Evolutionary conservation across 2,797 vertebrate species (phyloP).

Genomic region (Melanogrammus aeglefinus): DNA sequence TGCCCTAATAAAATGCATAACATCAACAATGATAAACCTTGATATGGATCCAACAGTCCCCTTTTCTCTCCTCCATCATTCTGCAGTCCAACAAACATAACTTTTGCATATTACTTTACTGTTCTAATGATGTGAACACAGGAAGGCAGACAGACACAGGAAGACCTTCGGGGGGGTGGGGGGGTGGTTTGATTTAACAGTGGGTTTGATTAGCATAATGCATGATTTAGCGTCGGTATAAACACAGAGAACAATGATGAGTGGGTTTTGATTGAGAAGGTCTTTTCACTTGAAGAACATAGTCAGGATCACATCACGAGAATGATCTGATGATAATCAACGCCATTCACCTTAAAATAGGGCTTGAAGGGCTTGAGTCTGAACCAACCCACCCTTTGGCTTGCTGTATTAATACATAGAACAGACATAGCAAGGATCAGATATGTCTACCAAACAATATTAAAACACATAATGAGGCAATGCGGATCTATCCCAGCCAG

Average conservation of each 20-base stretch:
- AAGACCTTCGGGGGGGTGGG: not conserved
- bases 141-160: conserved; percentile 1
- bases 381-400: not conserved
- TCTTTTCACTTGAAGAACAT: not conserved
- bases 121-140: not conserved
- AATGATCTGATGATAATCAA: not conserved
- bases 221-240: not conserved
- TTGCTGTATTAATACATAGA: not conserved
- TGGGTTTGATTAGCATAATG: not conserved
- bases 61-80: conserved; percentile 75
- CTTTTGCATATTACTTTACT: not conserved
- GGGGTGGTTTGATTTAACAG: not conserved
- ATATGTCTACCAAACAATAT: not conserved
- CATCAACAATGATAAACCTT: not conserved
- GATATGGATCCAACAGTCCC: conserved; percentile 65
- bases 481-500: not conserved
- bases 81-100: not conserved
- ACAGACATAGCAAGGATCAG: not conserved
- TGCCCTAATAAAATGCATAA: not conserved
- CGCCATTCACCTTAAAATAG: not conserved
- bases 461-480: not conserved
- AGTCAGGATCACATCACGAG: conserved; percentile 35
- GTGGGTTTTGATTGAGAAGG: not conserved
- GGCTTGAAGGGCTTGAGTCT: not conserved
- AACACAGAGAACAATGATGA: conserved; percentile 48